These are phyloP conservation scores for Dasyornis broadbenti DNA, from an alignment of 2,113 vertebrate species.

Conservation along the genomic window DNA sequence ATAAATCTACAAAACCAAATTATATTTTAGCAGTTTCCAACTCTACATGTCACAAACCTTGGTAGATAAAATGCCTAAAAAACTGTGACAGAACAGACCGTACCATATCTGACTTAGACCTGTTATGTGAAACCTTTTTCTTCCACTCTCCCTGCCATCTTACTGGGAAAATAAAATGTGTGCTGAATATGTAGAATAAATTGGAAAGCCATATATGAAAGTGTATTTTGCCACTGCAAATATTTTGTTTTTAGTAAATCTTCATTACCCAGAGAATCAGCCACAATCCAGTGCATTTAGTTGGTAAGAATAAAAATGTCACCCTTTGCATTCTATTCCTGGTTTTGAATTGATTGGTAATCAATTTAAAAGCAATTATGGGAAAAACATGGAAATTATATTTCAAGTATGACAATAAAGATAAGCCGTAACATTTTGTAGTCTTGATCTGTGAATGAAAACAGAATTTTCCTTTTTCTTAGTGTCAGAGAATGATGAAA, in stretches of 20 bases:
- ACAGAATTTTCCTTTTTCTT: background rate
- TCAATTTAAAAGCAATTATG: background rate
- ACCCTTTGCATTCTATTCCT: background rate
- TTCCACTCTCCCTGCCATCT: background rate
- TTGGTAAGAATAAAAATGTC: background rate
- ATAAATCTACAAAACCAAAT: background rate
- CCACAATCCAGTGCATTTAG: background rate
- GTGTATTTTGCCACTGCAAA: background rate
- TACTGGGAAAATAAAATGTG: background rate
- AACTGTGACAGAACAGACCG: background rate
- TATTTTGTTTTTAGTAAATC: background rate
- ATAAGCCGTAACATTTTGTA: background rate
- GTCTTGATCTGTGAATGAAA: background rate
- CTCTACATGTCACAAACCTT: background rate
- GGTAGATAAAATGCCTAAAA: background rate
- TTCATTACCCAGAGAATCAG: background rate
- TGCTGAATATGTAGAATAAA: background rate
- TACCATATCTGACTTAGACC: background rate
- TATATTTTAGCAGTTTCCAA: background rate
- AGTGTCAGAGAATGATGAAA: background rate
- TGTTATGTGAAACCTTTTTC: rapidly evolving
- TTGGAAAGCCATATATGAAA: background rate
- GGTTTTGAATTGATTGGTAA: background rate
- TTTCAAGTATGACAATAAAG: background rate
- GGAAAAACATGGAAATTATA: background rate